phyloP scores from a whole-genome alignment of 2,797 vertebrate genomes.

The Botia almorhae region DNA sequence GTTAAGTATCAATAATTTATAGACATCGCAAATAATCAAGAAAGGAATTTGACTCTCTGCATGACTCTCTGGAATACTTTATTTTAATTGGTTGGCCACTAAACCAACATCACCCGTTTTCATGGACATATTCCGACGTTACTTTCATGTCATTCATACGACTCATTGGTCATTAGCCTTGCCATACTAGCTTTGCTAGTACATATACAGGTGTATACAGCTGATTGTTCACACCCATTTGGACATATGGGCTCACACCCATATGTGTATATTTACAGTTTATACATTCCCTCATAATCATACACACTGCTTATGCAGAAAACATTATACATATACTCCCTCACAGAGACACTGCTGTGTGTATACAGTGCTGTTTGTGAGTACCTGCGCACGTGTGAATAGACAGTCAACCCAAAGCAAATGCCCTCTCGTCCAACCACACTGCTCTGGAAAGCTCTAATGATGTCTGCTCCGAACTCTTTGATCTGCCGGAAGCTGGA shows the following conservation, averaged over 20 bases:
- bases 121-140: no score
- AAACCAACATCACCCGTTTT: no score
- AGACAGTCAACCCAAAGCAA: constrained; percentile 85
- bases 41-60: no score
- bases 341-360: not conserved
- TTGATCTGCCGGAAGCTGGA: constrained; percentile 76
- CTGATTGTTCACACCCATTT: not conserved
- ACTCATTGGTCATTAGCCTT: no score
- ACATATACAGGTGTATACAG: not conserved
- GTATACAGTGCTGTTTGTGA: no score
- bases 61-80: no score
- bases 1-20: no score
- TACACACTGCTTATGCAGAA: not conserved
- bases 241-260: no score
- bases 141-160: no score
- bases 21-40: no score
- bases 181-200: no score
- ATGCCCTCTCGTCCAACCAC: constrained; percentile 77
- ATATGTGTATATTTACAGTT: not conserved
- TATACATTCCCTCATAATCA: not conserved
- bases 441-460: constrained; percentile 75
- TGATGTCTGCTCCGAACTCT: constrained; percentile 77
- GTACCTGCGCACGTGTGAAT: constrained; percentile 82
- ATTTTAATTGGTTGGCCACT: no score
- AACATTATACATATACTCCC: not conserved